Base-by-base conservation (phyloP, 2,888 invertebrate species). In the Cantharis rustica region DNA sequence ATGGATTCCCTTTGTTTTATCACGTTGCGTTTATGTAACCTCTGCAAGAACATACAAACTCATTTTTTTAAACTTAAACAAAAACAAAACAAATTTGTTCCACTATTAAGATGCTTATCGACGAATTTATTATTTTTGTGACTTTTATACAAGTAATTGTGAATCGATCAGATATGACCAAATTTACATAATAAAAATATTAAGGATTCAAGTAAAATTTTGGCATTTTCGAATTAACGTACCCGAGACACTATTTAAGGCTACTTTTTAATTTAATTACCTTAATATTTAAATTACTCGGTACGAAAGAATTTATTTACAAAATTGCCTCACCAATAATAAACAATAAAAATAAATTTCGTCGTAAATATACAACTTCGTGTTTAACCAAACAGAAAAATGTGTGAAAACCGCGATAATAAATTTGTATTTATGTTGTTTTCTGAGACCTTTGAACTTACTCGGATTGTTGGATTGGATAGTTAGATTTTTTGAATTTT, bases 1-100 rank as follows among this genome's bases (percentile, higher is more conserved):
- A 78, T 78, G 61, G 68, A 68, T 73, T 47, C 68, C 71, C 72
- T 73, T 78, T 78, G 75, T 78, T 75, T 75, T 76, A 73, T 73
- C 73, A 73, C 66, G 26, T 20, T 66, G 23, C 23, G n/a, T 23
- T 20, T 23, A 66, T 66, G 23, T 20, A 66, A 66, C 64, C 23
- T 66, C 23, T 9, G 5, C n/a, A 20, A 66, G n/a, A 66, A 10
- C 64, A 23, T 66, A 66, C 64, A 66, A 66, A 66, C n/a, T 20
- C 17, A 66, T 66, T 17, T 66, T 64, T 66, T 66, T 66, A 13
- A 66, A 23, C 17, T 63, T 11, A 16, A 17, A 66, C 16, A 20
- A 66, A 66, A 66, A 66, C 64, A 66, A 66, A 66, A 66, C 64
- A 66, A 66, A 66, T 66, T 66, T 66, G 64, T 66, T 66, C 23